Percentiles rank a stretch among this genome's conserved stretches.
These are phyloP conservation scores for Eriocheir sinensis DNA, from an alignment of 1,140 invertebrate genomes.

Conservation along the genomic window DNA sequence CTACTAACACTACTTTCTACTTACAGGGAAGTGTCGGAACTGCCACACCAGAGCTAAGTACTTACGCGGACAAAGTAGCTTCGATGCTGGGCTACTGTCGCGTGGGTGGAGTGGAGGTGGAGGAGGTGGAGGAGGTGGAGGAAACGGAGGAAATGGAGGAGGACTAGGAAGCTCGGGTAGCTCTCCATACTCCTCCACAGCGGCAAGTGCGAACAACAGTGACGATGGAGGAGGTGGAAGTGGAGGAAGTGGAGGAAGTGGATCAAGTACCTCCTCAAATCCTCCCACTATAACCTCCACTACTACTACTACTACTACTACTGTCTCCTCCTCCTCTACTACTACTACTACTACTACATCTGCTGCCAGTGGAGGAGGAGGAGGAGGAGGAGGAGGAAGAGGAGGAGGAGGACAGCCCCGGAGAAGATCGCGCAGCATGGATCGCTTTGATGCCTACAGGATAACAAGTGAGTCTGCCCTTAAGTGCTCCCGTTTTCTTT, in stretches of 20 bases:
- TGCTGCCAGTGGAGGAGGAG: not conserved
- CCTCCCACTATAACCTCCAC: not conserved
- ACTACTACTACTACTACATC: conserved; percentile 19
- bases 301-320: not conserved
- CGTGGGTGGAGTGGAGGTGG: not conserved
- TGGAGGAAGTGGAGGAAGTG: conserved; percentile 35
- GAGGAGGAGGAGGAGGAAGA: conserved; percentile 25
- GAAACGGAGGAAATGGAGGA: not conserved
- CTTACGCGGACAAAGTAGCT: conserved; percentile 71
- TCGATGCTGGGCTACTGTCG: conserved; percentile 58
- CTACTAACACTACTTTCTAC: not conserved
- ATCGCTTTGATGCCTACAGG: conserved; percentile 71
- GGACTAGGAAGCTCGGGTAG: conserved; percentile 54
- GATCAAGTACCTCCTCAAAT: too few relatives aligned
- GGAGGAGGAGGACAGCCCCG: conserved; percentile 47
- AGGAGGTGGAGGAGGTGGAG: not conserved
- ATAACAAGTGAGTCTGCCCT: conserved; percentile 48
- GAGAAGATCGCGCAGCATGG: conserved; percentile 69
- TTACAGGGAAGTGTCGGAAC: conserved; percentile 75
- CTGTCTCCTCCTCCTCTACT: too few relatives aligned
- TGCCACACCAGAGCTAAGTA: conserved; percentile 78
- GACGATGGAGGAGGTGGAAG: conserved; percentile 34
- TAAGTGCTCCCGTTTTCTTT: not conserved
- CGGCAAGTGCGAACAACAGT: not conserved
- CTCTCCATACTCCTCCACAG: conserved; percentile 45